Percentiles rank a stretch among this genome's conserved stretches.
These are phyloP conservation scores for Pyrocoelia pectoralis DNA, from an alignment of 2,888 invertebrate species.

Conservation along the genomic window DNA sequence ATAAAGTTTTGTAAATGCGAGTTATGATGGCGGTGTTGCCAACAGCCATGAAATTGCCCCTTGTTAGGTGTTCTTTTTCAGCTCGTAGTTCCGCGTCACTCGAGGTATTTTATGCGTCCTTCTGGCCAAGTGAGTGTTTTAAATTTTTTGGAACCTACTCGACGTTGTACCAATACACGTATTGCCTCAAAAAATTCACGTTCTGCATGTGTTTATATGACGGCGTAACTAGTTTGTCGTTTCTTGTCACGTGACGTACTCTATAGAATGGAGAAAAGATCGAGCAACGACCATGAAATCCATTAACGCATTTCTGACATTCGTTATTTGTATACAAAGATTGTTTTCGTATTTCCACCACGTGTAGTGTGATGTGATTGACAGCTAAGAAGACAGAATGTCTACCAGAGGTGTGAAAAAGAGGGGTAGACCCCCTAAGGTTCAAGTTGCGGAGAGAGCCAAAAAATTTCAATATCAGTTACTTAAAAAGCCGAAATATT, in stretches of 20 bases:
- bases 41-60: slow-evolving; percentile 74
- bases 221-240: slow-evolving; percentile 56
- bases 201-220: slow-evolving; percentile 31
- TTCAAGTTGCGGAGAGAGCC: slow-evolving; percentile 82
- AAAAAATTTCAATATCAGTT: slow-evolving; percentile 88
- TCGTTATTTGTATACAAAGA: slow-evolving; percentile 82
- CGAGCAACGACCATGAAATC: slow-evolving; percentile 65
- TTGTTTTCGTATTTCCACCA: slow-evolving; percentile 76
- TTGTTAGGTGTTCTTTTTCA: slow-evolving; percentile 73
- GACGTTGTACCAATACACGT: slow-evolving; percentile 38
- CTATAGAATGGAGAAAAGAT: slow-evolving; percentile 70
- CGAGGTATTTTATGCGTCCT: slow-evolving; percentile 70
- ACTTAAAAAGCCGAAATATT: slow-evolving; percentile 92
- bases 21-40: slow-evolving; percentile 72
- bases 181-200: slow-evolving; percentile 43
- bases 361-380: slow-evolving; percentile 71
- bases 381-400: slow-evolving; percentile 72
- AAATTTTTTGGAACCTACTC: slow-evolving; percentile 41
- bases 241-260: slow-evolving; percentile 67
- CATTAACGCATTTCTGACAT: slow-evolving; percentile 71
- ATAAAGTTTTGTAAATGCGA: slow-evolving; percentile 59
- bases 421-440: slow-evolving; percentile 92
- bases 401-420: slow-evolving; percentile 88
- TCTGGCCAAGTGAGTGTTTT: slow-evolving; percentile 64
- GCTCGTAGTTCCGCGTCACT: slow-evolving; percentile 75